Base-by-base conservation (phyloP, 2,797 vertebrate species). In the Lemur catta region DNA sequence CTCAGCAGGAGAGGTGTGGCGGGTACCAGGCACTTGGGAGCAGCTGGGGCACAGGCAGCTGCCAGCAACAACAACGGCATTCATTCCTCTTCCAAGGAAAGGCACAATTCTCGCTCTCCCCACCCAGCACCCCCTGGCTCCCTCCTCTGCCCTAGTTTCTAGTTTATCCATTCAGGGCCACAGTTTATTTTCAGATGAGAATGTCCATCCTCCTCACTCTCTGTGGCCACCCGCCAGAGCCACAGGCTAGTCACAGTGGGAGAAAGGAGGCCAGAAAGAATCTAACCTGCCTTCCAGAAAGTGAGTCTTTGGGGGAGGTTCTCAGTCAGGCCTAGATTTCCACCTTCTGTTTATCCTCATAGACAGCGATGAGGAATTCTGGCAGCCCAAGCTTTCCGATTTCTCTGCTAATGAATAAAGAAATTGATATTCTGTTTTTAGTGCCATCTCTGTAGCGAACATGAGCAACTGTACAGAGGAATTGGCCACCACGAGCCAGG, bases 391-490 rank as follows among this genome's bases (percentile, higher is more conserved):
- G 26, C 96, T 99, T 71, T 98, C 97, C 93, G 98, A 98, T 97
- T 98, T 99, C 97, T 98, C 99, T 99, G 97, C 97, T 99, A 33
- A 96, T 99, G 96, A 98, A 98, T 80, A 98, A 99, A 41, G 98
- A 99, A 95, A 91, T 98, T 13, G 97, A 98, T 4, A 74, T 98
- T 86, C 93, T 99, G 95, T 98, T 99, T 96, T 97, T 98, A 61
- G 99, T 94, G 98, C 98, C 48, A 74, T 99, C 38, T 99, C 98
- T 35, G 99, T 98, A 41, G 98, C 99, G 94, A 98, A 99, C 97
- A 97, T 99, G 91, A 96, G 97, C 63, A 81, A 98, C 95, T 97
- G 99, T 93, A 98, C 98, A 28, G 65, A 95, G 93, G 98, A 90
- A 84, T 98, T 98, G 96, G 94, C 97, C n/a, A 97, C 67, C 94